Evolutionary conservation across 1,140 invertebrate species (phyloP), one percentile per base, ranked within the genome.

Genomic region (Dendroctonus valens): DNA sequence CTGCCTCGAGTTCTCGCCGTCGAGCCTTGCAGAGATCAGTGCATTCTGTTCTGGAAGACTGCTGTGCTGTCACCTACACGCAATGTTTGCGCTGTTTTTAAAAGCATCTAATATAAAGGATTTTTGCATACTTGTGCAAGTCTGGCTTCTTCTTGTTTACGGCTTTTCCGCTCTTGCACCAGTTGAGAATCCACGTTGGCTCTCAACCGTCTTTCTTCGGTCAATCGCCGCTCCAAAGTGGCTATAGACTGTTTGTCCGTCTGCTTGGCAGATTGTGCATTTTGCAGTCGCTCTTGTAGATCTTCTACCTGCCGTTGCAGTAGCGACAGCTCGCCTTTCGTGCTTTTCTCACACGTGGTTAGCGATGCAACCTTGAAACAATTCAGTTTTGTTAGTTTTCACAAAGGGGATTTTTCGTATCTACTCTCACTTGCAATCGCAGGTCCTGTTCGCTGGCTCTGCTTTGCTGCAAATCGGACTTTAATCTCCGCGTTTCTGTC

Each of bases 391-490:
- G 15, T 38, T 50, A 51, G 26, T 8, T 2, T 5, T 12, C 50
- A 52, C 2, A 59, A 41, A 39, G n/a, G 50, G 2, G n/a, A 40
- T 11, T n/a, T 54, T 38, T 40, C 26, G 40, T 55, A 3, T 9
- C 0, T 4, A 11, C 12, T 46, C 44, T 46, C 59, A 95, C 85
- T 81, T 95, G 93, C 76, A 88, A 86, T 72, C 90, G 82, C 65
- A 96, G 81, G 67, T 96, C 93, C 77, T 91, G 89, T 79, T 96
- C 93, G 70, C 84, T 83, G 77, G 91, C 89, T 76, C 90, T 84
- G 77, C 86, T 88, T 41, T 83, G 82, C 70, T 88, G 87, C 61
- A 95, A 83, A 77, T 96, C 93, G 65, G 84, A 80, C 75, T 91
- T 91, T 72, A 94, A 81, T 74, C 89, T 84, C 79, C 93, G 94